Evolutionary conservation across 2,797 vertebrate genomes (phyloP).

Genomic region (Sebastes nivosus): DNA sequence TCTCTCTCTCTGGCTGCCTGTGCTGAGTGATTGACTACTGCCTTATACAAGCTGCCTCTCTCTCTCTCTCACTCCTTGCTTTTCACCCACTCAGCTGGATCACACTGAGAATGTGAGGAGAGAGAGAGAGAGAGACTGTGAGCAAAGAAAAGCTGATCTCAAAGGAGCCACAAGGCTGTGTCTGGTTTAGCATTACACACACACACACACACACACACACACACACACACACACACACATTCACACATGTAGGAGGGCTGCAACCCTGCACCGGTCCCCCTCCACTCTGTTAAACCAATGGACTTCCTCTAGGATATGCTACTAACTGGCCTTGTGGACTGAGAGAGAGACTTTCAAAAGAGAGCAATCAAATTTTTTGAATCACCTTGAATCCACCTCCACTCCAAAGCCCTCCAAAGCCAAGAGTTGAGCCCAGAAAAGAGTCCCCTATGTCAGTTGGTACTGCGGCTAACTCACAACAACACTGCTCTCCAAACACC

Average conservation of each 20-base stretch:
- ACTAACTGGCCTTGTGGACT: slow-evolving; percentile 11
- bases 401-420: background rate
- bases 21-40: background rate
- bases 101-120: slow-evolving; percentile 16
- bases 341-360: background rate
- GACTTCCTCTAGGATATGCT: slow-evolving; percentile 14
- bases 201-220: slow-evolving; percentile 4
- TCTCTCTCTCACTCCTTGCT: slow-evolving; percentile 10
- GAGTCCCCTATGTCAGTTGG: background rate
- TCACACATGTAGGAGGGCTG: slow-evolving; percentile 40
- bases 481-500: background rate
- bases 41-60: background rate
- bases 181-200: slow-evolving; percentile 59
- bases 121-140: background rate
- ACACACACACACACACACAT: slow-evolving; percentile 2
- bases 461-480: background rate
- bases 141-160: slow-evolving; percentile 47
- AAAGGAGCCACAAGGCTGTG: slow-evolving; percentile 44
- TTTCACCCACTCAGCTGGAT: slow-evolving; percentile 65
- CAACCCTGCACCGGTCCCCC: slow-evolving; percentile 36
- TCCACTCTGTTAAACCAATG: slow-evolving; percentile 13
- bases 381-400: background rate
- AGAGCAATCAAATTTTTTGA: background rate
- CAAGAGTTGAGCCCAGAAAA: background rate
- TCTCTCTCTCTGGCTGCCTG: slow-evolving; percentile 12